Percentiles rank a stretch among this genome's conserved stretches.
Evolutionary conservation across 2,113 vertebrate species (phyloP).

Genomic region (Vidua chalybeata): DNA sequence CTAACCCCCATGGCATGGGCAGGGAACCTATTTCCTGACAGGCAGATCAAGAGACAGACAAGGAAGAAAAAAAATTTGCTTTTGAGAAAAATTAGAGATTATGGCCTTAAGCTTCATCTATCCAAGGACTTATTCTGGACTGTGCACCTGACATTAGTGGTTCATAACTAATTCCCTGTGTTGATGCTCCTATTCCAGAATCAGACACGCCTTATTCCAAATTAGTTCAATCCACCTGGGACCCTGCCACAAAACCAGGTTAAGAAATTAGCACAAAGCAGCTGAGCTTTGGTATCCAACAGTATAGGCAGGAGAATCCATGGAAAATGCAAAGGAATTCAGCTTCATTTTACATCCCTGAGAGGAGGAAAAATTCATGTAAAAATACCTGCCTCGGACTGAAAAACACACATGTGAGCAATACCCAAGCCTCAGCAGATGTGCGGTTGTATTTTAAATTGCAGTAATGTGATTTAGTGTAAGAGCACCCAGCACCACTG

Average conservation of each 20-base stretch:
- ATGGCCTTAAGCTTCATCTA: constrained; percentile 11
- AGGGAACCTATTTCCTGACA: background rate
- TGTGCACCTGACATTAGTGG: background rate
- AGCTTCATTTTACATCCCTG: background rate
- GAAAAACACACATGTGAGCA: background rate
- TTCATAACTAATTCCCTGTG: constrained; percentile 49
- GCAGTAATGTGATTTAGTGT: background rate
- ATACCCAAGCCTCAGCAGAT: background rate
- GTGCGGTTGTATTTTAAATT: background rate
- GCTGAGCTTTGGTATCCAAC: background rate
- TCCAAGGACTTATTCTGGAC: constrained; percentile 21
- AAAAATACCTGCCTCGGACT: background rate
- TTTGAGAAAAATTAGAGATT: background rate
- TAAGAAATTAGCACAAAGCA: constrained; percentile 62
- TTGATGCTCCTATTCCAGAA: constrained; percentile 59
- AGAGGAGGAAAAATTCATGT: background rate
- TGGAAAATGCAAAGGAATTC: background rate
- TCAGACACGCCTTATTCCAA: constrained; percentile 27
- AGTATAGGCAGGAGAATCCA: background rate
- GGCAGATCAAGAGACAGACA: background rate
- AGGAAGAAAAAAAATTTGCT: background rate
- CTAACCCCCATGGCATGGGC: background rate
- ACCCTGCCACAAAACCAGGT: constrained; percentile 39
- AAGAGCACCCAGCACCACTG: background rate
- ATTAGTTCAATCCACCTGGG: constrained; percentile 15